Evolutionary conservation across 2,888 invertebrate species (phyloP).

Genomic region (Tenthredo amoena): DNA sequence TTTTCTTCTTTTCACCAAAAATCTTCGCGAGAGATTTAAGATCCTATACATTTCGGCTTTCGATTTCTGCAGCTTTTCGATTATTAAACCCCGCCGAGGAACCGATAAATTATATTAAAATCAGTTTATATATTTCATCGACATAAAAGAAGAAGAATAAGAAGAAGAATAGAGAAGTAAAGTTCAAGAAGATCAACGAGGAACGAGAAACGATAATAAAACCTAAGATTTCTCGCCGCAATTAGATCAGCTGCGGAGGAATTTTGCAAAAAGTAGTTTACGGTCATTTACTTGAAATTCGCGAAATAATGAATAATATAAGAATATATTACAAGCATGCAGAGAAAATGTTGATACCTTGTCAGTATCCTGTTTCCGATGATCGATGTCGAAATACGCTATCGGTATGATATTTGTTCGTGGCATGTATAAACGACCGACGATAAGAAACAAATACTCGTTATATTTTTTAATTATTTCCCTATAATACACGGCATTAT

Average conservation of each 20-base stretch:
- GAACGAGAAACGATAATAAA: not conserved
- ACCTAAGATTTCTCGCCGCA: not conserved
- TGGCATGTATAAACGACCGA: not conserved
- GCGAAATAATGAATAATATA: no score
- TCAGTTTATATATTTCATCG: not conserved
- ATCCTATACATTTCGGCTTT: not conserved
- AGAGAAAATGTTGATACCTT: no score
- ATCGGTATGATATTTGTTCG: no score
- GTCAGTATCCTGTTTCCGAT: no score
- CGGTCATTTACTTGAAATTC: no score
- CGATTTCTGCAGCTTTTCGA: not conserved
- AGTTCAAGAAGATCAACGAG: not conserved
- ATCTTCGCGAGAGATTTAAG: not conserved
- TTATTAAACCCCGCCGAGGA: not conserved
- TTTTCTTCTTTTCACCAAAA: not conserved
- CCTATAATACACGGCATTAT: not conserved
- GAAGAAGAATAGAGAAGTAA: not conserved
- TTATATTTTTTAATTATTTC: not conserved
- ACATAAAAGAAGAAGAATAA: no score
- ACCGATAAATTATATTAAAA: not conserved
- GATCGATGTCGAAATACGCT: no score
- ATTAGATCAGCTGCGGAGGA: no score
- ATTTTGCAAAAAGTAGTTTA: no score
- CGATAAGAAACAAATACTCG: not conserved
- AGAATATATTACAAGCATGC: no score